Percentiles rank a stretch among this genome's conserved stretches.
phyloP scores from a whole-genome alignment of 2,113 vertebrate genomes.

The Rhinolophus ferrumequinum region DNA sequence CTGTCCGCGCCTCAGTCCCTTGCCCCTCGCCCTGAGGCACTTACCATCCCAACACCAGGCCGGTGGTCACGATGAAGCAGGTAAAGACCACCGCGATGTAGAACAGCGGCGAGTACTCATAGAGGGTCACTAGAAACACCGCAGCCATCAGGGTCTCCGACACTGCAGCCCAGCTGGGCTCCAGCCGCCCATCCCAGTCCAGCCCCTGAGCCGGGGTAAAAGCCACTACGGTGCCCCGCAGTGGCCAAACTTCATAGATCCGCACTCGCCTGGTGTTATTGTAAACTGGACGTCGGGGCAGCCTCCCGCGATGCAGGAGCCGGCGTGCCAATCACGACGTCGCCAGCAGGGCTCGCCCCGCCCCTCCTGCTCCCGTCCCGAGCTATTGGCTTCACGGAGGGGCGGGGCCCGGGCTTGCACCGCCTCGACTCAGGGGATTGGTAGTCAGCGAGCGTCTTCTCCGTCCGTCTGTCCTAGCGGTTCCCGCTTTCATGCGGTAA shows the following conservation, averaged over 20 bases:
- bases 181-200: background rate
- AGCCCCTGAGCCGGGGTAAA: background rate
- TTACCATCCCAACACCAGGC: conserved; percentile 96
- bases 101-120: conserved; percentile 95
- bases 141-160: conserved; percentile 87
- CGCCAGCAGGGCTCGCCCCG: background rate
- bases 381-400: background rate
- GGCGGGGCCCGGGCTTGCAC: background rate
- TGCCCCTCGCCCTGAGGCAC: conserved; percentile 49
- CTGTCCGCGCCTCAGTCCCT: background rate
- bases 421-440: background rate
- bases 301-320: rapidly evolving
- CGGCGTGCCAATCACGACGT: background rate
- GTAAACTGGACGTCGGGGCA: background rate
- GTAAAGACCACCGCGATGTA: conserved; percentile 93
- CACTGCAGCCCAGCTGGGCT: background rate
- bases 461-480: rapidly evolving
- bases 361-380: rapidly evolving
- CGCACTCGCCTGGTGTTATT: background rate
- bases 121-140: conserved; percentile 91
- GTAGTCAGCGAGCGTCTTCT: rapidly evolving
- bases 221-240: conserved; percentile 54
- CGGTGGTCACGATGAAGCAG: conserved; percentile 95
- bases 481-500: background rate
- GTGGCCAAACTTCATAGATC: conserved; percentile 65